Evolutionary conservation across 1,140 invertebrate genomes (phyloP).

Genomic region (silkworm (Bombyx mori)): ASM3026992v2 NC_085124.1:5285001-5285500

Average conservation of each 20-base stretch:
- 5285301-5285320: constrained; percentile 42
- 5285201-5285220: neutral
- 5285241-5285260: constrained; percentile 4
- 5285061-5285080: no score
- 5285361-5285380: constrained; percentile 50
- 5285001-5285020: no score
- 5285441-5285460: constrained; percentile 21
- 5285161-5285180: neutral
- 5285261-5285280: constrained; percentile 20
- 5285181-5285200: neutral
- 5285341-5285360: constrained; percentile 47
- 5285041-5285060: no score
- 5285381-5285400: constrained; percentile 33
- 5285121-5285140: no score
- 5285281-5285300: constrained; percentile 41
- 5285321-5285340: constrained; percentile 33
- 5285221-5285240: neutral
- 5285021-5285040: no score
- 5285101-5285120: no score
- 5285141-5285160: no score
- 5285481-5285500: no score
- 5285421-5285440: constrained; percentile 48
- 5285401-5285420: constrained; percentile 60
- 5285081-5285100: no score
- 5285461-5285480: no score